These are phyloP conservation scores for Porphyrio hochstetteri DNA, from an alignment of 2,113 vertebrate species.

Conservation along the genomic window DNA sequence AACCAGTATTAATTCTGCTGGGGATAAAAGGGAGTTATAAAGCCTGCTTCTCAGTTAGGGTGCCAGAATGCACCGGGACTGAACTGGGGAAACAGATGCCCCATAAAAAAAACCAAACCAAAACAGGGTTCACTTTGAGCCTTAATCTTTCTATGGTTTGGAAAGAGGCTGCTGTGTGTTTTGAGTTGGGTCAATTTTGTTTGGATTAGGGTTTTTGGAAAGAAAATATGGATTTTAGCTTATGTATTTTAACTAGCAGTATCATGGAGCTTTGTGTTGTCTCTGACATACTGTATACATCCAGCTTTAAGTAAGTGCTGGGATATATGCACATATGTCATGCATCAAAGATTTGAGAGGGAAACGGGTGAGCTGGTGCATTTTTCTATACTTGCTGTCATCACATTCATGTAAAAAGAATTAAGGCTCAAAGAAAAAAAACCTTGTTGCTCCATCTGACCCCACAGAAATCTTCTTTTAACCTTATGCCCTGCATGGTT, in stretches of 20 bases:
- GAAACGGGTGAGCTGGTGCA: constrained; percentile 8
- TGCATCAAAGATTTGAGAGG: constrained; percentile 38
- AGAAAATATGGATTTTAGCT: not conserved
- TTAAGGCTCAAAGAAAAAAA: constrained; percentile 12
- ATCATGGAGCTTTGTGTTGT: not conserved
- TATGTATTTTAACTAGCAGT: not conserved
- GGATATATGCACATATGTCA: constrained; percentile 43
- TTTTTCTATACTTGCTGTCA: constrained; percentile 62
- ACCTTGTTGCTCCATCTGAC: constrained; percentile 15
- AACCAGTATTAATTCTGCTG: not conserved
- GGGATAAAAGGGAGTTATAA: not conserved
- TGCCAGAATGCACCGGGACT: not conserved
- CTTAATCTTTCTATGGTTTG: not conserved
- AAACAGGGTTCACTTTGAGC: not conserved
- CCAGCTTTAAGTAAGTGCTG: constrained; percentile 59
- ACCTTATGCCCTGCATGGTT: constrained; percentile 45
- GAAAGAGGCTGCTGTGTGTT: not conserved
- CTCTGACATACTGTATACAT: constrained; percentile 24
- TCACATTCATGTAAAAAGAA: constrained; percentile 37
- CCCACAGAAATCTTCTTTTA: constrained; percentile 60
- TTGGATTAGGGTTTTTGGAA: not conserved
- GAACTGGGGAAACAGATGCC: not conserved
- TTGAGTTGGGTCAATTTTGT: not conserved
- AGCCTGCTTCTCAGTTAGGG: not conserved
- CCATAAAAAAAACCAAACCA: not conserved